Evolutionary conservation across 1,140 invertebrate genomes (phyloP), one percentile per base, ranked within the genome.

Genomic region (Neotoxoptera formosana): DNA sequence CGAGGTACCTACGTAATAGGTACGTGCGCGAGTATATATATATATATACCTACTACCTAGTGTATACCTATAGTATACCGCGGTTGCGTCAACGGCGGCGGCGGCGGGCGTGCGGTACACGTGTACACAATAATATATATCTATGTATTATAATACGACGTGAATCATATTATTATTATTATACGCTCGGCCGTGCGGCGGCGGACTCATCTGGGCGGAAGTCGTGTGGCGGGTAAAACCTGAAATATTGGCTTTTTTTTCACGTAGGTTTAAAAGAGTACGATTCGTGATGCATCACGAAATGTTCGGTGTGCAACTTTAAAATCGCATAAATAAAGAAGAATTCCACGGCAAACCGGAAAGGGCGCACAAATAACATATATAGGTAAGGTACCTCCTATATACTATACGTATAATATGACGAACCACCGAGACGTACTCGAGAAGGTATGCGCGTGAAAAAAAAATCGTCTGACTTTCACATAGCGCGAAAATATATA

Each of bases 241-340:
- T 76, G 60, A 76, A 76, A 76, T 76, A 76, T 76, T 34, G 60
- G 30, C 60, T 76, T 76, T 76, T 76, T 47, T 76, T 76, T 76
- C 14, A 76, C 60, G 60, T 76, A 76, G 60, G 60, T 76, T 76
- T 76, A 76, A 76, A 76, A 17, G 60, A 76, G 60, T 76, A 76
- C 60, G 30, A 34, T 76, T 76, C 60, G 60, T 76, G 60, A 76
- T 76, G 60, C 60, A 76, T 76, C 60, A 76, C 60, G n/a, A 17
- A 76, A n/a, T n/a, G n/a, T 76, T 76, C 6, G 14, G 60, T n/a
- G 60, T 76, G 60, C 41, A 41, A 41, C 60, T 76, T 17, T 67
- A 67, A 30, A 30, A 30, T 67, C 48, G 30, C 21, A 14, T 2
- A 30, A n/a, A 60, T 60, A 67, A 67, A 67, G 11, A 20, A n/a